Conservation (phyloP, 2,888 invertebrate genomes). For the Clusia tigrina region DNA sequence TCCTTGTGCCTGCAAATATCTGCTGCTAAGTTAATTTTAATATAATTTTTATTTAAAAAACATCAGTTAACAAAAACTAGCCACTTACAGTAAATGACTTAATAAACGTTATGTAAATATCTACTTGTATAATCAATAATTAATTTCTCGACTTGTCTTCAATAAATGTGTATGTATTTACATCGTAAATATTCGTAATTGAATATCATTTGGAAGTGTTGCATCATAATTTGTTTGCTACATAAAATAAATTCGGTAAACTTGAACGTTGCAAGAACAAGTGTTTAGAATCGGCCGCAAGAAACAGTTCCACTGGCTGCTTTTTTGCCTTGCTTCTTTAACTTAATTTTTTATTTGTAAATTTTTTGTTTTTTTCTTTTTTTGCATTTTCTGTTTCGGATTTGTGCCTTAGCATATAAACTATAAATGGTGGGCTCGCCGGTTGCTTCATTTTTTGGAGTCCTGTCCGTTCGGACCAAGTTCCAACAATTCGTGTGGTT, state of each 20-base stretch:
- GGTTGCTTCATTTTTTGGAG: conserved; percentile 61
- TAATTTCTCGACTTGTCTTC: not conserved
- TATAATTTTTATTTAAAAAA: not conserved
- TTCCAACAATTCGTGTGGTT: conserved; percentile 74
- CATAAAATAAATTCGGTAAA: conserved; percentile 31
- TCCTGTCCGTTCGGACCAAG: conserved; percentile 65
- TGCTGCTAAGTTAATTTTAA: not conserved
- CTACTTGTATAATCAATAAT: conserved; percentile 1
- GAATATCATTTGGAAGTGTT: conserved; percentile 19
- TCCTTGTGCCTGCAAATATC: too few relatives aligned
- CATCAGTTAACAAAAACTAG: conserved; percentile 7
- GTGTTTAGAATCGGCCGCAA: conserved; percentile 24
- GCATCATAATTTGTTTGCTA: conserved; percentile 3
- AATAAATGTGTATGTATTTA: conserved; percentile 35
- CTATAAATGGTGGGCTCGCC: conserved; percentile 47
- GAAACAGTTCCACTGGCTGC: conserved; percentile 22
- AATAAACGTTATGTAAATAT: conserved; percentile 8
- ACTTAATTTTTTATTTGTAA: too few relatives aligned
- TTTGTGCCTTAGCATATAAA: too few relatives aligned
- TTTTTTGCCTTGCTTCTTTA: conserved; percentile 30
- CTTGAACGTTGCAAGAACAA: conserved; percentile 26
- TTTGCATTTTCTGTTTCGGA: too few relatives aligned
- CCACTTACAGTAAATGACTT: conserved; percentile 3
- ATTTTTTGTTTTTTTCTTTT: too few relatives aligned
- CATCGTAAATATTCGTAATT: conserved; percentile 37